Evolutionary conservation across 2,797 vertebrate species (phyloP).

Genomic region (Phylloscopus collybita): DNA sequence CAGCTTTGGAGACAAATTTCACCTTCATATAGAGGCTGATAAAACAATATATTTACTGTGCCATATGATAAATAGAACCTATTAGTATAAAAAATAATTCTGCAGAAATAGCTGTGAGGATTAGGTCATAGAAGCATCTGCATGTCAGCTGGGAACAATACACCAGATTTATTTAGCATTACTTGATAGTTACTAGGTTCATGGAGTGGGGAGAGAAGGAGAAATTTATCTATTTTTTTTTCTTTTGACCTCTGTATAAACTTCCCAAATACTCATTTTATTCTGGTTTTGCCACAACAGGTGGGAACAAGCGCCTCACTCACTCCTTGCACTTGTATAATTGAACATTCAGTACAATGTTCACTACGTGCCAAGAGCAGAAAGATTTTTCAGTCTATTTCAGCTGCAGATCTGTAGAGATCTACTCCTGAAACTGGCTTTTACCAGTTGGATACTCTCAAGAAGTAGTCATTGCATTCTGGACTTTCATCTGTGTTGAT

Average conservation of each 20-base stretch:
- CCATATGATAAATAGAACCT: conserved; percentile 54
- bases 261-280: not conserved
- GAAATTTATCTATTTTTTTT: not conserved
- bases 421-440: not conserved
- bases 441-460: not conserved
- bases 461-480: not conserved
- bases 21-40: conserved; percentile 4
- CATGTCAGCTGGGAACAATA: conserved; percentile 7
- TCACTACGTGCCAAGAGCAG: not conserved
- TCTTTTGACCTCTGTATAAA: not conserved
- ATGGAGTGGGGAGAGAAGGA: fast-evolving
- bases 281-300: not conserved
- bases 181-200: conserved; percentile 10
- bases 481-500: not conserved
- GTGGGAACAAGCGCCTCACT: not conserved
- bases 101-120: conserved; percentile 42
- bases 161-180: conserved; percentile 49
- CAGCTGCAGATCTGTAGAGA: not conserved
- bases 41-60: conserved; percentile 54
- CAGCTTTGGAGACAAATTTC: conserved; percentile 47
- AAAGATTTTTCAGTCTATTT: not conserved
- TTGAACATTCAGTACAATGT: not conserved
- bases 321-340: not conserved
- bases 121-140: conserved; percentile 43
- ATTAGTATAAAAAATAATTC: conserved; percentile 65